These are phyloP conservation scores for Sitta europaea DNA, from an alignment of 2,113 vertebrate species.

Conservation along the genomic window DNA sequence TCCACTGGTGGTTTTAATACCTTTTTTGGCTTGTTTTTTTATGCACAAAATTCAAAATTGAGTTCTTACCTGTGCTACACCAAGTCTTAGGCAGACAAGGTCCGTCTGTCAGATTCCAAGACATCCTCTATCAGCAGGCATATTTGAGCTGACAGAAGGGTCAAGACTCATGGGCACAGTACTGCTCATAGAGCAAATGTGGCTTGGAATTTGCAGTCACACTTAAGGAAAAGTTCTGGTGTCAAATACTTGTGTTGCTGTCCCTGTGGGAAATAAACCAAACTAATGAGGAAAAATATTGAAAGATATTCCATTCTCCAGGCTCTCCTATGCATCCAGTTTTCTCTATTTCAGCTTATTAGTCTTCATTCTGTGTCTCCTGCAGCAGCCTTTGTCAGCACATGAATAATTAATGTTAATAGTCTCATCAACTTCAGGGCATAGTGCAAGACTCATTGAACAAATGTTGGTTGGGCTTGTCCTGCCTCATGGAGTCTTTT, in stretches of 20 bases:
- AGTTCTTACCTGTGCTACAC: neutral
- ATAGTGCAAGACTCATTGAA: slow-evolving; percentile 26
- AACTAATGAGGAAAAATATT: slow-evolving; percentile 44
- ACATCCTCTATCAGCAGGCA: neutral
- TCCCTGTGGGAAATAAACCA: neutral
- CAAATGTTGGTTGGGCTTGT: slow-evolving; percentile 12
- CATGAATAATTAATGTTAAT: slow-evolving; percentile 53
- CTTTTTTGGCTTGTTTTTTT: neutral
- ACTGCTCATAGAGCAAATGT: neutral
- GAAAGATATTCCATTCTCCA: slow-evolving; percentile 3
- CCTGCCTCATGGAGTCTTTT: neutral
- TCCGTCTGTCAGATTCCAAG: neutral
- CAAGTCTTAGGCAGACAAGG: neutral
- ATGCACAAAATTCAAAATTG: neutral
- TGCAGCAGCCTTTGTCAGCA: slow-evolving; percentile 20
- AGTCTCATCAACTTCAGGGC: slow-evolving; percentile 29
- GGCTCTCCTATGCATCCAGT: neutral
- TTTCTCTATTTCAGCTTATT: slow-evolving; percentile 33
- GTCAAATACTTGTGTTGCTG: neutral
- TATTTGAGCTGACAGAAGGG: neutral
- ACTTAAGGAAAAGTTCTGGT: neutral
- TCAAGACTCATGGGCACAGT: neutral
- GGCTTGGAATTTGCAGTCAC: neutral
- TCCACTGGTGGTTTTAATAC: neutral
- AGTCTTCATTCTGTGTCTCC: slow-evolving; percentile 39